These are phyloP conservation scores for Hybos culiciformis DNA, from an alignment of 2,888 invertebrate species.

Conservation along the genomic window DNA sequence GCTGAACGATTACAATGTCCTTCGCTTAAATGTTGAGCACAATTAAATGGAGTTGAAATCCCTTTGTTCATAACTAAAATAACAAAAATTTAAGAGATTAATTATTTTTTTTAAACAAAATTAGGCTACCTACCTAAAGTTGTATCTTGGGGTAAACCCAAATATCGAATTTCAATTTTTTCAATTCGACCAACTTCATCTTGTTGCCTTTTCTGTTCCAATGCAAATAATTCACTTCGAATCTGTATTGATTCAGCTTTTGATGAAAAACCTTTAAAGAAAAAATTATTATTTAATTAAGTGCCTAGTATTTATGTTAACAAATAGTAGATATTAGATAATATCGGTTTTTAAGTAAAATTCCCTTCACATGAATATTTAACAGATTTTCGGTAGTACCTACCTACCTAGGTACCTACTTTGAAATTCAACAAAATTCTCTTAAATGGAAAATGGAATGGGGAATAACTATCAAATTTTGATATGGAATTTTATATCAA, in stretches of 20 bases:
- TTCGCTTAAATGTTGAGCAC: conserved; percentile 74
- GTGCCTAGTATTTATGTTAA: background rate
- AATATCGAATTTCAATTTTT: conserved; percentile 76
- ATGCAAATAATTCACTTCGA: conserved; percentile 57
- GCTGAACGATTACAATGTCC: conserved; percentile 55
- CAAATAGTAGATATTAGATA: background rate
- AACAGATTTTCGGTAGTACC: too few species aligned
- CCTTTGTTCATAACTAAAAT: conserved; percentile 83
- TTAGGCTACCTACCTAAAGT: too few species aligned
- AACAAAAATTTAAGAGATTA: too few species aligned
- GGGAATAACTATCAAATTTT: too few species aligned
- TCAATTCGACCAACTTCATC: conserved; percentile 70
- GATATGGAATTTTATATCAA: too few species aligned
- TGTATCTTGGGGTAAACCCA: conserved; percentile 58
- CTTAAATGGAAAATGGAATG: too few species aligned
- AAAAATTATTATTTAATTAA: background rate
- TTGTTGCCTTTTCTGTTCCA: conserved; percentile 62
- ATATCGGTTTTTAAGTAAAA: too few species aligned
- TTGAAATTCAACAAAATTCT: too few species aligned
- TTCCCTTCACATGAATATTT: too few species aligned
- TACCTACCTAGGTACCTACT: too few species aligned
- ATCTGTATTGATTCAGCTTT: conserved; percentile 38
- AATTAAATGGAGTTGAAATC: conserved; percentile 84
- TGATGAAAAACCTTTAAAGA: conserved; percentile 13
- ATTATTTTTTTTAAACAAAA: too few species aligned